Evolutionary conservation across 2,113 vertebrate genomes (phyloP).

Genomic region (Rutilus rutilus): DNA sequence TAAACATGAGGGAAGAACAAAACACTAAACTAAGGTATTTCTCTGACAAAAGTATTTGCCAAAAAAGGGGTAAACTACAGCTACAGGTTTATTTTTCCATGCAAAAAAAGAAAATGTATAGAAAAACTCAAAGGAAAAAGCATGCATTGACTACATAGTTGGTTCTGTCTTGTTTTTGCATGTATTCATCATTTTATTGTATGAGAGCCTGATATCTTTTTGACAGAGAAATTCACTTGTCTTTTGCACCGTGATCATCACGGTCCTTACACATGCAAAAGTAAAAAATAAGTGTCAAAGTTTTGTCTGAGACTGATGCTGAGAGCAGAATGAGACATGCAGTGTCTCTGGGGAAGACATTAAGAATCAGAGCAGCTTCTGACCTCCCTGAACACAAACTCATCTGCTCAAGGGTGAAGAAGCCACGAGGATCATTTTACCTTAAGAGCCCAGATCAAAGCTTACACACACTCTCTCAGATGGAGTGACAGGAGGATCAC

Average conservation of each 20-base stretch:
- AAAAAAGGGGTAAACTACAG: too few relatives aligned
- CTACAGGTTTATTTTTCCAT: too few relatives aligned
- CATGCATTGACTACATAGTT: too few relatives aligned
- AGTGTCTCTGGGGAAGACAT: neutral
- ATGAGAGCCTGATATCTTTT: neutral
- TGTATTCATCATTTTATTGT: too few relatives aligned
- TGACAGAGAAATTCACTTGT: neutral
- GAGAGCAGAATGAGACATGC: neutral
- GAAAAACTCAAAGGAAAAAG: too few relatives aligned
- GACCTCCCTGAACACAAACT: conserved; percentile 20
- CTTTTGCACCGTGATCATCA: neutral
- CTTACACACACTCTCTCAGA: conserved; percentile 8
- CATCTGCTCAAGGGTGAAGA: conserved; percentile 29
- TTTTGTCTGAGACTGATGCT: neutral
- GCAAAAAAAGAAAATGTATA: too few relatives aligned
- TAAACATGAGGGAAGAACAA: too few relatives aligned
- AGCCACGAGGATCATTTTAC: conserved; percentile 67
- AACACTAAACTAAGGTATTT: too few relatives aligned
- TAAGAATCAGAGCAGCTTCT: neutral
- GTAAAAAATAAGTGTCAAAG: neutral
- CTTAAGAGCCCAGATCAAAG: conserved; percentile 28
- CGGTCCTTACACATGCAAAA: neutral
- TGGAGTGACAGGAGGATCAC: conserved; percentile 23
- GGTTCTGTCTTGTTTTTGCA: too few relatives aligned
- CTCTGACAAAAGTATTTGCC: too few relatives aligned